Evolutionary conservation across 2,888 invertebrate species (phyloP).

Genomic region (Didymodactylos carnosus): DNA sequence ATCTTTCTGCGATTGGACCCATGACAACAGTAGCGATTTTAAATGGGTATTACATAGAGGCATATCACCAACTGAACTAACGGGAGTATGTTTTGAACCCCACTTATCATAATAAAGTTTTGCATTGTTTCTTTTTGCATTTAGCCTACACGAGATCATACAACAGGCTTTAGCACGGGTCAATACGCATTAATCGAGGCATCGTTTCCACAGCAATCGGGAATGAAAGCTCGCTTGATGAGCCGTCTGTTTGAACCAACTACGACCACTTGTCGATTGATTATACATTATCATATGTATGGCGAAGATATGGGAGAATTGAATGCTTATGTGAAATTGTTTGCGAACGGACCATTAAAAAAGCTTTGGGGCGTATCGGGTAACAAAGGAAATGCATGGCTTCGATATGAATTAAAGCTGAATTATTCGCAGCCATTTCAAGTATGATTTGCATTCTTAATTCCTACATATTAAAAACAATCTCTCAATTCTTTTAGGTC

Average conservation of each 20-base stretch:
- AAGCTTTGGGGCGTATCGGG: neutral
- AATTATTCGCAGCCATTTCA: neutral
- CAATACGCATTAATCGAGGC: conserved; percentile 44
- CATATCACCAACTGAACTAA: conserved; percentile 7
- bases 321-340: conserved; percentile 4
- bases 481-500: too few relatives aligned
- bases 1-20: conserved; percentile 23
- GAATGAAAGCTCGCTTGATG: conserved; percentile 40
- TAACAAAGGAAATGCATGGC: neutral
- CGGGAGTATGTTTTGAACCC: conserved; percentile 1
- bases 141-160: conserved; percentile 24
- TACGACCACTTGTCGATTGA: neutral
- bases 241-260: conserved; percentile 39
- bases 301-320: conserved; percentile 5
- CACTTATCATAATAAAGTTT: neutral
- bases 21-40: conserved; percentile 21
- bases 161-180: conserved; percentile 28
- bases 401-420: neutral
- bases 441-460: too few relatives aligned
- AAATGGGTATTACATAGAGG: conserved; percentile 14
- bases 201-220: conserved; percentile 39
- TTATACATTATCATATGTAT: conserved; percentile 12
- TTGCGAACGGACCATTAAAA: neutral
- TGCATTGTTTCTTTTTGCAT: neutral
- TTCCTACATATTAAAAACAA: too few relatives aligned